Conservation (phyloP, 2,888 invertebrate species). For the Agrenia bidenticulata region DNA sequence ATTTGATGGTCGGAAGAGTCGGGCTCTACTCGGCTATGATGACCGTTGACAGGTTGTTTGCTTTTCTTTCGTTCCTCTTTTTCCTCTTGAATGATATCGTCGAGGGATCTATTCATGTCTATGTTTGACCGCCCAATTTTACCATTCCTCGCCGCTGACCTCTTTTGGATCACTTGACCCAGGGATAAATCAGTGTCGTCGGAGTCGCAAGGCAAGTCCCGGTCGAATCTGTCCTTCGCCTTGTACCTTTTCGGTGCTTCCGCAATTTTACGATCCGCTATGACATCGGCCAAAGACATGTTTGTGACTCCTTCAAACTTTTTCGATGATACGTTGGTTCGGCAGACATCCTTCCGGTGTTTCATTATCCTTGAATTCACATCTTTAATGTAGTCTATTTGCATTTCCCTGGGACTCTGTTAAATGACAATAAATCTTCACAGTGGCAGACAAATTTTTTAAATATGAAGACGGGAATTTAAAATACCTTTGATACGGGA, state of each 20-base stretch:
- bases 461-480: too few relatives aligned
- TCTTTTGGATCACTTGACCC: constrained; percentile 5
- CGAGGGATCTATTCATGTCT: constrained; percentile 2
- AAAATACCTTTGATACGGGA: too few relatives aligned
- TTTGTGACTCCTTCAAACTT: constrained; percentile 6
- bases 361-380: too few relatives aligned
- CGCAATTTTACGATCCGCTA: constrained; percentile 11
- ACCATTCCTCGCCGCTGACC: not conserved
- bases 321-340: not conserved
- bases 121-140: not conserved
- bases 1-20: not conserved
- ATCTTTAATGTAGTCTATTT: too few relatives aligned
- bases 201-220: not conserved
- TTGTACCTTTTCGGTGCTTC: not conserved
- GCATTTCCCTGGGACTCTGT: too few relatives aligned
- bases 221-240: not conserved
- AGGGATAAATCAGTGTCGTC: not conserved
- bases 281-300: constrained; percentile 11
- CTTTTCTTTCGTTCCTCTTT: constrained; percentile 8
- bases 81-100: not conserved
- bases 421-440: too few relatives aligned
- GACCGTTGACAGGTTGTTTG: not conserved
- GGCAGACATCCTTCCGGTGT: constrained; percentile 8
- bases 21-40: too few relatives aligned
- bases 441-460: too few relatives aligned